Evolutionary conservation across 2,888 invertebrate species (phyloP), one percentile per base, ranked within the genome.

Genomic region (Brenthis hecate): DNA sequence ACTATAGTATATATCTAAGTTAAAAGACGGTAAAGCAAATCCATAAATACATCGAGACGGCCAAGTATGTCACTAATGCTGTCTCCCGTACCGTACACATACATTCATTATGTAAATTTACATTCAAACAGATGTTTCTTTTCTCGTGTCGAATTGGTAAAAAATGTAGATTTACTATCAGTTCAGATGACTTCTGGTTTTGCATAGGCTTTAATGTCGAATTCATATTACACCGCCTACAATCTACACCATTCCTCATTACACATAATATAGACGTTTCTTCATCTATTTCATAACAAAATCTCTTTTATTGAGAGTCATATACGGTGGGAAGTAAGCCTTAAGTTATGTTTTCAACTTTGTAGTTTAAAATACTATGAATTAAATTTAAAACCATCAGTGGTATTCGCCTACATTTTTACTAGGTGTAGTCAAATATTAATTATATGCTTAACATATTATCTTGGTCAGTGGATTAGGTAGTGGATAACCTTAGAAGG

Each of bases 11-110:
- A 80, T 80, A 80, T 76, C 70, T 74, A 71, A 76, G 75, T 79
- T 83, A 85, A 83, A 83, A 78, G 79, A 82, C 76, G 76, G 51
- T 69, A 70, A 78, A 72, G 75, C 76, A 74, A 8, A 43, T 43
- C 84, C 80, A 78, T 80, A 83, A 86, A 85, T 87, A 84, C 76
- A 79, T 74, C 80, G 81, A 86, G 86, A 88, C 86, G 77, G 77
- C 77, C 80, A 84, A 85, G 80, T 84, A 87, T 86, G 84, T 83
- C 81, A 83, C 80, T 79, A 82, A 85, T 82, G 81, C 76, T 76
- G 80, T 79, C 77, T 81, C 76, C 76, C 72, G 70, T 72, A 68
- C 70, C 56, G 56, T 55, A 67, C 36, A 58, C 48, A 62, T 51
- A 60, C 58, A 69, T 70, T 6, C 62, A 68, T 70, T 66, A 56